Evolutionary conservation across 2,797 vertebrate genomes (phyloP).

Genomic region (Centroberyx gerrardi): DNA sequence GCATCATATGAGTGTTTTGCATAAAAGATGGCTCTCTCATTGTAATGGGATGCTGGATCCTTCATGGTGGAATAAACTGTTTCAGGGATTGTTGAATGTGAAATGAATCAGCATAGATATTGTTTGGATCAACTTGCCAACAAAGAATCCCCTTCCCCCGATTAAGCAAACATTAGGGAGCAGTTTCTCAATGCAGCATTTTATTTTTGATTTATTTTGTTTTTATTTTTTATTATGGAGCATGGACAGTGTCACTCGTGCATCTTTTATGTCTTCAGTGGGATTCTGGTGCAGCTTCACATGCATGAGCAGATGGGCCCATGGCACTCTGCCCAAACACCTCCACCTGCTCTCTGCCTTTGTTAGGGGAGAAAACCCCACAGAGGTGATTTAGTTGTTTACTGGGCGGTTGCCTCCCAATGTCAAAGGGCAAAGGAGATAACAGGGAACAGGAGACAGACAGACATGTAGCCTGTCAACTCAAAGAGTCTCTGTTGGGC

Average conservation of each 20-base stretch:
- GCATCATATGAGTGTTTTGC: constrained; percentile 16
- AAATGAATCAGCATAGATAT: constrained; percentile 51
- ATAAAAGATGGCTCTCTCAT: constrained; percentile 6
- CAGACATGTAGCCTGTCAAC: constrained; percentile 26
- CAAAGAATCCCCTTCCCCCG: constrained; percentile 25
- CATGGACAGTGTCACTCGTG: constrained; percentile 12
- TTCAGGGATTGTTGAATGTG: constrained; percentile 4
- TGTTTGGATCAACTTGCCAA: constrained; percentile 28
- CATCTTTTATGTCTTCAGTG: constrained; percentile 31
- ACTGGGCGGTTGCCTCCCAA: constrained; percentile 15
- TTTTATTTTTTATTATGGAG: not conserved
- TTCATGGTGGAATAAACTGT: constrained; percentile 24
- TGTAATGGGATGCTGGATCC: constrained; percentile 28
- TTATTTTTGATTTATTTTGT: constrained; percentile 21
- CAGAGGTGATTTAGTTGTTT: constrained; percentile 23
- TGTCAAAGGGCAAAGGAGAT: constrained; percentile 47
- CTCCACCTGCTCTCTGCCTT: constrained; percentile 32
- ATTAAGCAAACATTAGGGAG: constrained; percentile 10
- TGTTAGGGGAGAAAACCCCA: constrained; percentile 4
- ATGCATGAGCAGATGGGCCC: constrained; percentile 26
- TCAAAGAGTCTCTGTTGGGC: constrained; percentile 19
- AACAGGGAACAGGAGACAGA: constrained; percentile 32
- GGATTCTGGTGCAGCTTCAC: constrained; percentile 11
- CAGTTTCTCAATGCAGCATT: constrained; percentile 6
- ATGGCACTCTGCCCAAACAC: constrained; percentile 1